Conservation (phyloP, 2,797 vertebrate species). For the Mormyrops attenuatus region DNA sequence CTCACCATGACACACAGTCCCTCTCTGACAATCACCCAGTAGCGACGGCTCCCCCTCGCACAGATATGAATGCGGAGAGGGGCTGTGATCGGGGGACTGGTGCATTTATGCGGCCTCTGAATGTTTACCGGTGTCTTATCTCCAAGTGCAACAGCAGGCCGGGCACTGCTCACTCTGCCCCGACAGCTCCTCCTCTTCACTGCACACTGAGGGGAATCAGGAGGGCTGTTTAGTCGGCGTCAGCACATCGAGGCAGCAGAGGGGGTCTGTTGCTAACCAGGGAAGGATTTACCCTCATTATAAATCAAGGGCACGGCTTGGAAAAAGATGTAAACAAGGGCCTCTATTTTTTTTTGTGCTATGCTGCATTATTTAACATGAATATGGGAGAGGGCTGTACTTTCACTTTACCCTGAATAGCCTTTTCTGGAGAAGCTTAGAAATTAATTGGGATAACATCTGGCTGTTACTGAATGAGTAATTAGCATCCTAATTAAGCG, state of each 20-base stretch:
- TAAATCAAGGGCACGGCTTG: neutral
- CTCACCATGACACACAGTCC: constrained; percentile 19
- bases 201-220: constrained; percentile 2
- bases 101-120: constrained; percentile 49
- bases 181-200: neutral
- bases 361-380: constrained; percentile 1
- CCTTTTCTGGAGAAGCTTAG: neutral
- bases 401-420: neutral
- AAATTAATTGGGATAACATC: neutral
- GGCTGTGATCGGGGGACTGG: constrained; percentile 51
- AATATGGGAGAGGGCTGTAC: neutral
- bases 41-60: constrained; percentile 41
- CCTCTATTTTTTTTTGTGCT: neutral
- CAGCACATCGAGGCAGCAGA: neutral
- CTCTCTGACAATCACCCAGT: constrained; percentile 44
- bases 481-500: constrained; percentile 2
- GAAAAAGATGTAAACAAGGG: constrained; percentile 1
- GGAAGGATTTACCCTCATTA: neutral
- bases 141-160: constrained; percentile 37
- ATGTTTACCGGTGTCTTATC: constrained; percentile 50
- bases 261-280: neutral
- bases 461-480: neutral
- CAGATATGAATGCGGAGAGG: constrained; percentile 49
- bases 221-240: neutral
- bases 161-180: neutral